Evolutionary conservation across 2,797 vertebrate species (phyloP).

Genomic region (Melanotaenia boesemani): DNA sequence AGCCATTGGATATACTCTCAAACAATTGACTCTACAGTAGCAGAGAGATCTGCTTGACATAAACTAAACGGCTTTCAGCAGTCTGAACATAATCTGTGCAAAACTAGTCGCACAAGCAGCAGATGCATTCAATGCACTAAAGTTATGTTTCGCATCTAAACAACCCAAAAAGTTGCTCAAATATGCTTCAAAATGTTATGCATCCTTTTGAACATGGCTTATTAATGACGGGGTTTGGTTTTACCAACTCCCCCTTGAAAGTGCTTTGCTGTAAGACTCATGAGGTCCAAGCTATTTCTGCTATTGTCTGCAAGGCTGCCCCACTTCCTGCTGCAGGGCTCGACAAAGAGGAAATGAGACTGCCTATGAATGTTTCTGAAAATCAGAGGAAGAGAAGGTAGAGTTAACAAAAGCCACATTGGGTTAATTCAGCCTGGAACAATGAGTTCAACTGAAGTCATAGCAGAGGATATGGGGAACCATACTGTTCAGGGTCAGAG

Average conservation of each 20-base stretch:
- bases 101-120: constrained; percentile 15
- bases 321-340: constrained; percentile 48
- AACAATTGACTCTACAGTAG: background rate
- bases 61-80: background rate
- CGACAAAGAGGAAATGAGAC: constrained; percentile 44
- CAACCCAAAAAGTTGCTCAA: constrained; percentile 1
- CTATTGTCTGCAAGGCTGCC: constrained; percentile 29
- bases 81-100: background rate
- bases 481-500: background rate
- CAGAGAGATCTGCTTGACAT: constrained; percentile 1
- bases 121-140: constrained; percentile 19
- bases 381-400: constrained; percentile 17
- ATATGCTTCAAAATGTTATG: background rate
- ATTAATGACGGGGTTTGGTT: constrained; percentile 23
- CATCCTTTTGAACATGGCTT: constrained; percentile 41
- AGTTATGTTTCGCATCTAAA: constrained; percentile 7
- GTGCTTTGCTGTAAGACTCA: constrained; percentile 41
- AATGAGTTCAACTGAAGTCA: background rate
- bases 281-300: constrained; percentile 51
- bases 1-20: no score
- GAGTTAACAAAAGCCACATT: background rate
- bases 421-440: background rate
- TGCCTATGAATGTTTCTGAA: background rate
- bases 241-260: constrained; percentile 40
- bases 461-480: background rate